Percentiles rank a stretch among this genome's conserved stretches.
These are phyloP conservation scores for Rostrhamus sociabilis DNA, from an alignment of 2,797 vertebrate species.

Conservation along the genomic window DNA sequence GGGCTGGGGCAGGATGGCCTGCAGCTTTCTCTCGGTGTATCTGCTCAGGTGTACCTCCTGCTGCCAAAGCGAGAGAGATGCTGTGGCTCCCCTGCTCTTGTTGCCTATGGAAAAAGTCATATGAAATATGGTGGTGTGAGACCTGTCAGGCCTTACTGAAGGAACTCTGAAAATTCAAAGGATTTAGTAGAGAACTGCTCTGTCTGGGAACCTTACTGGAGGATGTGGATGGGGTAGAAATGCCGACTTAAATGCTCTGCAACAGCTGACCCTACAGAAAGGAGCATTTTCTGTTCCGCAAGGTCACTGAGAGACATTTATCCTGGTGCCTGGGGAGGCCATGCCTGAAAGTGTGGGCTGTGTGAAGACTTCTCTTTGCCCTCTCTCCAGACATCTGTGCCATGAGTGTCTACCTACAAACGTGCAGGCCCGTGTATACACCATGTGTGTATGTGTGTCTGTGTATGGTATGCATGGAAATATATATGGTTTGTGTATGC, in stretches of 20 bases:
- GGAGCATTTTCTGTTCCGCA: neutral
- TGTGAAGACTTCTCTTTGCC: neutral
- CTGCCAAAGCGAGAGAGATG: neutral
- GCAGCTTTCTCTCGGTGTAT: rapidly evolving
- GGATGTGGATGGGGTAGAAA: neutral
- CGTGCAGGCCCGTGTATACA: neutral
- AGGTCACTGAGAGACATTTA: neutral
- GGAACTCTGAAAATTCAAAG: neutral
- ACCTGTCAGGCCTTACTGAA: neutral
- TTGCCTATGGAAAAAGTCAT: neutral
- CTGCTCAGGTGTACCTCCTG: neutral
- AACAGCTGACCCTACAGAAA: neutral
- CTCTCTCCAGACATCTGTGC: neutral
- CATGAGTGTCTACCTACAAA: neutral
- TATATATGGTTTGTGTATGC: neutral
- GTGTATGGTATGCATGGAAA: neutral
- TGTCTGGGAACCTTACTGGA: neutral
- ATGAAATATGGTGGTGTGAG: neutral
- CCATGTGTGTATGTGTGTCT: neutral
- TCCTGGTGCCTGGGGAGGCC: neutral
- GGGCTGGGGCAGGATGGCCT: neutral
- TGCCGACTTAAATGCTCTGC: neutral
- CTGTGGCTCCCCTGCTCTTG: neutral
- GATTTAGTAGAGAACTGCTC: neutral
- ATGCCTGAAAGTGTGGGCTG: neutral